phyloP scores from a whole-genome alignment of 2,797 vertebrate genomes.

The Tokudaia muenninki region DNA sequence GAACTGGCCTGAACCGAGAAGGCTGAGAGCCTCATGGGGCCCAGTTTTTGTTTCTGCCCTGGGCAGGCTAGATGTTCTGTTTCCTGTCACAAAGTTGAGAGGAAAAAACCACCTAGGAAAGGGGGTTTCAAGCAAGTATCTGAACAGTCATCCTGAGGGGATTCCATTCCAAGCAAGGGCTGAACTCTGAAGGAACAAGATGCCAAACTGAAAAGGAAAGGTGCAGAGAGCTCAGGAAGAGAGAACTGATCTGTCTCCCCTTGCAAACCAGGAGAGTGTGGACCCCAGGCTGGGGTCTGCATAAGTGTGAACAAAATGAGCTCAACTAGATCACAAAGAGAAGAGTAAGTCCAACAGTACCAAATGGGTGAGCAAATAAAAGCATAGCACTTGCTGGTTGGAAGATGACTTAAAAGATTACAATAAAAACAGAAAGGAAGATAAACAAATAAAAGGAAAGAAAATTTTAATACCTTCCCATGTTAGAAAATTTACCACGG shows the following conservation, averaged over 20 bases:
- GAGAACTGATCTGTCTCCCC: not conserved
- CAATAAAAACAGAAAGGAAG: not conserved
- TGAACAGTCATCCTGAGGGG: conserved; percentile 60
- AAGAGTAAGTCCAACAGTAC: not conserved
- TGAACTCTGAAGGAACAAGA: conserved; percentile 70
- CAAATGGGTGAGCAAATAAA: not conserved
- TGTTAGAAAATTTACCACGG: not conserved
- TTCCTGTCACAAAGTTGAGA: conserved; percentile 61
- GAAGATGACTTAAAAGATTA: not conserved
- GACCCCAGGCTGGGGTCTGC: not conserved
- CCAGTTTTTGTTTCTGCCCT: not conserved
- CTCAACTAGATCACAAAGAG: not conserved
- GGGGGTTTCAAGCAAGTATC: conserved; percentile 70
- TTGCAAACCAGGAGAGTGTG: conserved; percentile 20
- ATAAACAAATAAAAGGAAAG: not conserved
- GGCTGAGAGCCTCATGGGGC: not conserved
- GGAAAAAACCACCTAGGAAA: not conserved
- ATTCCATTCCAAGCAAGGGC: conserved; percentile 64
- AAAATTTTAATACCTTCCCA: not conserved
- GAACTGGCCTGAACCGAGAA: not conserved
- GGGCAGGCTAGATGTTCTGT: conserved; percentile 10
- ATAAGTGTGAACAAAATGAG: conserved; percentile 30
- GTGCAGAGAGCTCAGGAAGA: conserved; percentile 3
- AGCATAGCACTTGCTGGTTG: not conserved
- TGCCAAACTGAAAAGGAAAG: conserved; percentile 59